Percentiles rank a stretch among this genome's conserved stretches.
phyloP scores from a whole-genome alignment of 2,797 vertebrate species.

The Rhinogobio ventralis region DNA sequence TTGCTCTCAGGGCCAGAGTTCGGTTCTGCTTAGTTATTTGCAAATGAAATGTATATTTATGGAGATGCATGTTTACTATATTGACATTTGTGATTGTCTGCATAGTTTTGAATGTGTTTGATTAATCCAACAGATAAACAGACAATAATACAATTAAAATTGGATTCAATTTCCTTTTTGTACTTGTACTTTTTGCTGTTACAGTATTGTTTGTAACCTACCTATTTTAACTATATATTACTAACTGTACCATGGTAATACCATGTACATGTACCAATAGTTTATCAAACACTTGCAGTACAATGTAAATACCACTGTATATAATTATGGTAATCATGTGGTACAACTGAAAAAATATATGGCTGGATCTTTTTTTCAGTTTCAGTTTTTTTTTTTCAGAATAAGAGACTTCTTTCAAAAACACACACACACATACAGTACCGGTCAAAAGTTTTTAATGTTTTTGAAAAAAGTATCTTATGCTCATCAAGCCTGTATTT shows the following conservation, averaged over 20 bases:
- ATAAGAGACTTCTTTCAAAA: too few relatives aligned
- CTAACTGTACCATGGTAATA: neutral
- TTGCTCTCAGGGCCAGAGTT: neutral
- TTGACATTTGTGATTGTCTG: neutral
- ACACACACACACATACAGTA: too few relatives aligned
- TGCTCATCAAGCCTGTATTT: too few relatives aligned
- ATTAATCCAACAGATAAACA: neutral
- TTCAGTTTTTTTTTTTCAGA: too few relatives aligned
- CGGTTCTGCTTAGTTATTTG: slow-evolving; percentile 3
- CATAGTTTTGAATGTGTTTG: neutral
- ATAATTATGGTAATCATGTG: neutral
- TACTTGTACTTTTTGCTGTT: neutral
- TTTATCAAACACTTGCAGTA: neutral
- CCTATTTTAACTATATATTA: neutral
- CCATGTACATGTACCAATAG: neutral
- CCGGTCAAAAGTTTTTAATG: too few relatives aligned
- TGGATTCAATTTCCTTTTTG: neutral
- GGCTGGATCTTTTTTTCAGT: too few relatives aligned
- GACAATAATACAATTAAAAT: neutral
- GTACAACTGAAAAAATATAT: too few relatives aligned
- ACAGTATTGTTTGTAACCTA: neutral
- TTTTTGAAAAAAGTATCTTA: too few relatives aligned
- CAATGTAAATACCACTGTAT: neutral
- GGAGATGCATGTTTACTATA: neutral
- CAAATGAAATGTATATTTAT: neutral